A percentile compares a stretch with the other conserved stretches of the same genome.
Conservation (phyloP, 2,797 vertebrate genomes). For the Argyrosomus regius region DNA sequence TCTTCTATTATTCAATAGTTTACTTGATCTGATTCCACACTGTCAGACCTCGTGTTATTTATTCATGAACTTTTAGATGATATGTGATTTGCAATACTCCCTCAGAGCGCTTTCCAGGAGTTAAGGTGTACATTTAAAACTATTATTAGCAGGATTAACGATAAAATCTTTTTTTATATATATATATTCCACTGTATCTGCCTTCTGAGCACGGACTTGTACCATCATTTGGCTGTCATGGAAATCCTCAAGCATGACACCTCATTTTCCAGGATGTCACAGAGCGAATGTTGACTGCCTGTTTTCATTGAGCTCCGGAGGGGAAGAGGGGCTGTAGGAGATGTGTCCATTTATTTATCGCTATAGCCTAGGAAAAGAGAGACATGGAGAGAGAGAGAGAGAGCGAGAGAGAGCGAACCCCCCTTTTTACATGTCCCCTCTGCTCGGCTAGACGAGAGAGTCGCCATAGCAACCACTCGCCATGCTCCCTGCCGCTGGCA, state of each 20-base stretch:
- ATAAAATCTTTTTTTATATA: neutral
- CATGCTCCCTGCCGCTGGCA: conserved; percentile 59
- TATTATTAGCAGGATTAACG: conserved; percentile 12
- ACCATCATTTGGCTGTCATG: conserved; percentile 52
- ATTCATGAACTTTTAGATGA: conserved; percentile 65
- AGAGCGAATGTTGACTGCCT: conserved; percentile 59
- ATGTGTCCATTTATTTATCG: conserved; percentile 62
- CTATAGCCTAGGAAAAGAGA: conserved; percentile 43
- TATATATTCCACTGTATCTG: conserved; percentile 1
- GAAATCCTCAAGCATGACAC: conserved; percentile 59
- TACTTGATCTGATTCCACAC: conserved; percentile 68
- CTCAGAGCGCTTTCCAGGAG: conserved; percentile 43
- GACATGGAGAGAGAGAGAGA: conserved; percentile 5
- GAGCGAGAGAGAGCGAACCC: conserved; percentile 18
- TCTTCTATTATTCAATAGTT: conserved; percentile 75
- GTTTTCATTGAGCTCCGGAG: conserved; percentile 47
- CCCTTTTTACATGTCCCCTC: conserved; percentile 27
- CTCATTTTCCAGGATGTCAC: conserved; percentile 63
- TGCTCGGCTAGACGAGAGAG: conserved; percentile 56
- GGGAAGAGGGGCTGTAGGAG: conserved; percentile 20
- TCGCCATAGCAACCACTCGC: conserved; percentile 80
- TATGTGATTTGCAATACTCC: conserved; percentile 52
- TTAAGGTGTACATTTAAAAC: conserved; percentile 30
- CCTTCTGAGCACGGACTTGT: conserved; percentile 17
- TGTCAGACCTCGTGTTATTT: conserved; percentile 67